A percentile compares a stretch with the other conserved stretches of the same genome.
Conservation (phyloP, 1,140 invertebrate genomes). For the Penaeus indicus region DNA sequence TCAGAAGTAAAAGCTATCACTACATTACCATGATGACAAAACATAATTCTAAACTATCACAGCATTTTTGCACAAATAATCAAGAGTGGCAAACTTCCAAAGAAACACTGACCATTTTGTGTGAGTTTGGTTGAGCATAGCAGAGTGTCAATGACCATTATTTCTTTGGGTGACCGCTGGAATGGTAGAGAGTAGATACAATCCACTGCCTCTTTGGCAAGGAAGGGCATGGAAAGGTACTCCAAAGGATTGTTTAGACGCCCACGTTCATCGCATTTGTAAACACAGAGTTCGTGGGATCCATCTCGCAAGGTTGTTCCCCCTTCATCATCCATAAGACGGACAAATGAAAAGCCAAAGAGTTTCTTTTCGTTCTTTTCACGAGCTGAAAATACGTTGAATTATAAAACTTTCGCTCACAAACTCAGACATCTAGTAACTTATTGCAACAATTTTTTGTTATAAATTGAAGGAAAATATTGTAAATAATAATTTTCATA, state of each 20-base stretch:
- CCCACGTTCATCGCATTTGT: conserved; percentile 88
- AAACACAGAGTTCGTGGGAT: conserved; percentile 88
- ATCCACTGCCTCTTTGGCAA: conserved; percentile 69
- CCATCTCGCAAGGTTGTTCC: conserved; percentile 89
- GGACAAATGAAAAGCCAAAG: conserved; percentile 91
- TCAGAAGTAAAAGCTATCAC: too few relatives aligned
- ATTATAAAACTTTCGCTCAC: background rate
- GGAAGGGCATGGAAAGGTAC: conserved; percentile 65
- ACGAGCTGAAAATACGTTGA: conserved; percentile 75
- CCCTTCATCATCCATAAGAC: conserved; percentile 86
- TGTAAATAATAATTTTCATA: too few relatives aligned
- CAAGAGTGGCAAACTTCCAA: background rate
- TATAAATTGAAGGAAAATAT: too few relatives aligned
- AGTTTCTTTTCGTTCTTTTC: conserved; percentile 93
- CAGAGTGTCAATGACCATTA: conserved; percentile 84
- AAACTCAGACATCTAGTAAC: too few relatives aligned
- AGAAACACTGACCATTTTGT: conserved; percentile 82
- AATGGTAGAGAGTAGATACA: conserved; percentile 73
- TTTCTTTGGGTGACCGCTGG: conserved; percentile 86
- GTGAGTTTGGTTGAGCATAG: conserved; percentile 96
- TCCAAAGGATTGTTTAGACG: conserved; percentile 74
- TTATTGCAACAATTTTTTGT: too few relatives aligned
- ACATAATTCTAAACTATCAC: background rate
- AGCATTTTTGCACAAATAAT: background rate
- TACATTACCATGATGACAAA: too few relatives aligned